Conservation (phyloP, 1,140 invertebrate species). For the Saccostrea glomerata region DNA sequence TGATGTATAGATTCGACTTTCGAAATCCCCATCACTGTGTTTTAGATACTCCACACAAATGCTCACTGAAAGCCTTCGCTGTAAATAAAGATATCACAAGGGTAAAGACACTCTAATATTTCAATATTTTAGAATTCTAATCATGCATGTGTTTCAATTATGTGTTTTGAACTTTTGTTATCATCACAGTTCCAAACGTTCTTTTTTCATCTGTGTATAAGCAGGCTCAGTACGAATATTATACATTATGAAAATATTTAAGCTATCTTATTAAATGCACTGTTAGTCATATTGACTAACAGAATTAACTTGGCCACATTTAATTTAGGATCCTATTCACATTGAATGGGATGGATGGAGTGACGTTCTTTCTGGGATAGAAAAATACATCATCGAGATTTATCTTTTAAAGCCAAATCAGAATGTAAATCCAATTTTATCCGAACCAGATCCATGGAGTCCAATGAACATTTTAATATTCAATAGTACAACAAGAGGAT, state of each 20-base stretch:
- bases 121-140: too few relatives aligned
- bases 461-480: constrained; percentile 2
- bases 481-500: not conserved
- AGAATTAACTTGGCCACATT: too few relatives aligned
- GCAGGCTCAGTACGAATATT: too few relatives aligned
- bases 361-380: constrained; percentile 57
- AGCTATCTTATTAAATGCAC: too few relatives aligned
- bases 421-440: not conserved
- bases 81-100: not conserved
- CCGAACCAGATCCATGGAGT: not conserved
- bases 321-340: constrained; percentile 42
- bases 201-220: too few relatives aligned
- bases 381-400: constrained; percentile 55
- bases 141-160: too few relatives aligned
- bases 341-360: constrained; percentile 59
- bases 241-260: too few relatives aligned
- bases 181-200: too few relatives aligned
- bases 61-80: not conserved
- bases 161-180: too few relatives aligned
- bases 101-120: too few relatives aligned
- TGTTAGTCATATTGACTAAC: too few relatives aligned
- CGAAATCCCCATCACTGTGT: constrained; percentile 41
- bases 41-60: not conserved
- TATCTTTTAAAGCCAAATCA: constrained; percentile 46
- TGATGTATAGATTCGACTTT: constrained; percentile 50